phyloP scores from a whole-genome alignment of 2,113 vertebrate species.

The Fregata magnificens region DNA sequence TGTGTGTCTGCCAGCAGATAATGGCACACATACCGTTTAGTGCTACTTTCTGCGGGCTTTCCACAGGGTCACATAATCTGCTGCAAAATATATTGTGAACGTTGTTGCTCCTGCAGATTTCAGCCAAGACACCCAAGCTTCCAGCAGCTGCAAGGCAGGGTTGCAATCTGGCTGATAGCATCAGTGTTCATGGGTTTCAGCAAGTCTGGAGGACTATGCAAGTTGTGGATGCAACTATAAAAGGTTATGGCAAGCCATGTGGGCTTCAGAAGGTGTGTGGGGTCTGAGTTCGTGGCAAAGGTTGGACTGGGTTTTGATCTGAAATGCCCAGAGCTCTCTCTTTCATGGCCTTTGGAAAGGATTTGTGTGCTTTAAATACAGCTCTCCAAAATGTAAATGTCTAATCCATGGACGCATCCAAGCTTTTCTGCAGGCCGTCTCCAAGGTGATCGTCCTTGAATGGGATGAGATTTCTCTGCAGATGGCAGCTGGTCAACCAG shows the following conservation, averaged over 20 bases:
- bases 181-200: rapidly evolving
- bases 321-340: not conserved
- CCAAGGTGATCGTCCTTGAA: not conserved
- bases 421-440: not conserved
- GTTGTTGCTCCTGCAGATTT: not conserved
- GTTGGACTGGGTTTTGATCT: not conserved
- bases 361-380: not conserved
- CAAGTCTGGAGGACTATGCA: not conserved
- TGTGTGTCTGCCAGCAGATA: not conserved
- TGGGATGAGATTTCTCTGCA: not conserved
- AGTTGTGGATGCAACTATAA: not conserved
- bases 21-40: rapidly evolving
- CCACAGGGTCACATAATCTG: not conserved
- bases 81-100: not conserved
- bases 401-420: not conserved
- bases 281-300: not conserved
- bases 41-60: not conserved
- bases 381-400: not conserved
- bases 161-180: not conserved
- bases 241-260: not conserved
- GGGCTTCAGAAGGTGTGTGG: not conserved
- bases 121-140: not conserved
- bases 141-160: not conserved
- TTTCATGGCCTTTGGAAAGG: not conserved
- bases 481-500: not conserved